phyloP scores from a whole-genome alignment of 1,140 invertebrate genomes.

The Sminthurinus signatus region DNA sequence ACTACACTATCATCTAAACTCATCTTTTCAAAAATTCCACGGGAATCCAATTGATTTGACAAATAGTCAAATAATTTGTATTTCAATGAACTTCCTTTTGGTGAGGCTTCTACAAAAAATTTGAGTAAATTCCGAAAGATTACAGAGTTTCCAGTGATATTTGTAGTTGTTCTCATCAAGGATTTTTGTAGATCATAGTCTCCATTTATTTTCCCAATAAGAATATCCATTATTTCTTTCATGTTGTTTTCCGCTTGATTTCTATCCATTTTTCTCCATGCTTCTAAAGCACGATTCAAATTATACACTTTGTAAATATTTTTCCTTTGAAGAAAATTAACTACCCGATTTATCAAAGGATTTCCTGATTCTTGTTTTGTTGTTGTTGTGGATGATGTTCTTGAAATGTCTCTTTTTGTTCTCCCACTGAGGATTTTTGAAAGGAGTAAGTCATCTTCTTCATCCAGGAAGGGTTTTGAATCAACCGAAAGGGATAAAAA shows the following conservation, averaged over 20 bases:
- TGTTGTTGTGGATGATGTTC: too few species aligned
- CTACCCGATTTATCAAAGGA: background rate
- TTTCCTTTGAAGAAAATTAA: background rate
- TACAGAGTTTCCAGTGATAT: slow-evolving; percentile 2
- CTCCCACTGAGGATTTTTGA: too few species aligned
- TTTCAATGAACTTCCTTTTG: background rate
- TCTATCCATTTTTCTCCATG: background rate
- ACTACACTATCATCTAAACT: slow-evolving; percentile 9
- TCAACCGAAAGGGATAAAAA: too few species aligned
- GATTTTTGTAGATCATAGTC: background rate
- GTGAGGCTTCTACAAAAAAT: slow-evolving; percentile 3
- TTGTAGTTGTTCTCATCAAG: background rate
- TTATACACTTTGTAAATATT: slow-evolving; percentile 4
- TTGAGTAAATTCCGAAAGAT: background rate
- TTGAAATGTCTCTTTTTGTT: too few species aligned
- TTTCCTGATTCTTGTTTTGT: background rate
- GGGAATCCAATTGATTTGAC: background rate
- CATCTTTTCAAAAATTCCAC: background rate
- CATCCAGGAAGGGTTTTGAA: too few species aligned
- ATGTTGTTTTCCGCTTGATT: background rate
- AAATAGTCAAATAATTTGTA: background rate
- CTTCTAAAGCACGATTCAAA: slow-evolving; percentile 1
- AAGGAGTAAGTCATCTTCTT: too few species aligned
- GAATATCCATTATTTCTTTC: background rate
- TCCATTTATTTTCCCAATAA: background rate